phyloP scores from a whole-genome alignment of 2,797 vertebrate species.

The Agapornis canus region DNA sequence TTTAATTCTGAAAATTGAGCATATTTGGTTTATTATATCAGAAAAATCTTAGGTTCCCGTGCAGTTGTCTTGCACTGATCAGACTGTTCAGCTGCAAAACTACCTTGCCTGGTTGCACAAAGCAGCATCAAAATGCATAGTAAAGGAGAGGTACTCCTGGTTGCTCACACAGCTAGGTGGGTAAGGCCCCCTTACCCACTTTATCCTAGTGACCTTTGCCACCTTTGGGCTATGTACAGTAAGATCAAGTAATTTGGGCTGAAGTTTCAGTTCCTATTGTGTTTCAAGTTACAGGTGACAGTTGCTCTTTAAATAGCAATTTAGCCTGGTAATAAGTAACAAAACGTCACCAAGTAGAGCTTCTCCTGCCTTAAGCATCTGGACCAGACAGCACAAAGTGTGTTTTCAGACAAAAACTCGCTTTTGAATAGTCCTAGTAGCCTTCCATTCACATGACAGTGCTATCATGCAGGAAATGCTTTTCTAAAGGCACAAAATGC shows the following conservation, averaged over 20 bases:
- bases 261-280: neutral
- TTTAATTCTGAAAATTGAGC: neutral
- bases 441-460: neutral
- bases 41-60: neutral
- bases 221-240: rapidly evolving
- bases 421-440: neutral
- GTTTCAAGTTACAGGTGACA: neutral
- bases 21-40: neutral
- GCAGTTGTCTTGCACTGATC: neutral
- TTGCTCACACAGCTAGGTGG: neutral
- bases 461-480: neutral
- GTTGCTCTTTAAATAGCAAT: neutral
- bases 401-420: neutral
- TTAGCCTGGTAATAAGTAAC: neutral
- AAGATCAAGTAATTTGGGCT: neutral
- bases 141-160: neutral
- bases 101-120: neutral
- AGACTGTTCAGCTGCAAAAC: neutral
- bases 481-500: neutral
- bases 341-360: neutral
- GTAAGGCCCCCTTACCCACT: neutral
- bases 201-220: neutral
- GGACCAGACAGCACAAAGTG: neutral
- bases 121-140: neutral
- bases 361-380: neutral